Percentiles rank a stretch among this genome's conserved stretches.
Evolutionary conservation across 2,113 vertebrate species (phyloP).

Genomic region (Penelope pileata): DNA sequence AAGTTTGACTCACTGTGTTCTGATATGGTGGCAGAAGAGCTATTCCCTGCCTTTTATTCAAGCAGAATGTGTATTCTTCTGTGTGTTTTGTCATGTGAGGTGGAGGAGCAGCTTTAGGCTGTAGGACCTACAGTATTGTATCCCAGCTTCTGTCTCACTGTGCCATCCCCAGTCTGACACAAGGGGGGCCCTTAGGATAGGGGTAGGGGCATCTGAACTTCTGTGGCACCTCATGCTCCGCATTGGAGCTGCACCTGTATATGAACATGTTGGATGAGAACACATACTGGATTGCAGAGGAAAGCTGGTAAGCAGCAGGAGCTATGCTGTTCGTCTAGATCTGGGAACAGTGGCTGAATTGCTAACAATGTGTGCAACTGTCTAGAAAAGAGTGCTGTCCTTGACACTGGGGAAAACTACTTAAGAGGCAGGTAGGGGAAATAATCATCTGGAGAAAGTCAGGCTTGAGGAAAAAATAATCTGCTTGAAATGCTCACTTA

Average conservation of each 20-base stretch:
- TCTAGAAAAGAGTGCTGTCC: background rate
- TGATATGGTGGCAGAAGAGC: background rate
- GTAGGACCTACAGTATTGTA: background rate
- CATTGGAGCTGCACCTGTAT: background rate
- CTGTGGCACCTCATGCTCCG: background rate
- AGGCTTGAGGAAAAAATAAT: background rate
- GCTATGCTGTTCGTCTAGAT: background rate
- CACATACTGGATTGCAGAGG: background rate
- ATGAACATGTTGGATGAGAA: background rate
- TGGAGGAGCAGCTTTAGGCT: background rate
- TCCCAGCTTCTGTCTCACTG: background rate
- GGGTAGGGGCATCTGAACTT: background rate
- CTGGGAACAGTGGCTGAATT: background rate
- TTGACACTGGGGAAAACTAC: background rate
- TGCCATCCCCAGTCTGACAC: background rate
- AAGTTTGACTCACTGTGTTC: background rate
- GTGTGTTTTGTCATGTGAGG: background rate
- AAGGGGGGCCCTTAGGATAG: background rate
- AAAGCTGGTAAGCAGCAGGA: background rate
- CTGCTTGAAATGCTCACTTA: background rate
- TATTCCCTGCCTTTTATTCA: background rate
- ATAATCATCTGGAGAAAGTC: background rate
- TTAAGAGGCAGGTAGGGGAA: background rate
- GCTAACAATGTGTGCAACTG: background rate
- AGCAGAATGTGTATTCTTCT: background rate